Conservation (phyloP, 2,113 vertebrate genomes). For the Boleophthalmus pectinirostris region DNA sequence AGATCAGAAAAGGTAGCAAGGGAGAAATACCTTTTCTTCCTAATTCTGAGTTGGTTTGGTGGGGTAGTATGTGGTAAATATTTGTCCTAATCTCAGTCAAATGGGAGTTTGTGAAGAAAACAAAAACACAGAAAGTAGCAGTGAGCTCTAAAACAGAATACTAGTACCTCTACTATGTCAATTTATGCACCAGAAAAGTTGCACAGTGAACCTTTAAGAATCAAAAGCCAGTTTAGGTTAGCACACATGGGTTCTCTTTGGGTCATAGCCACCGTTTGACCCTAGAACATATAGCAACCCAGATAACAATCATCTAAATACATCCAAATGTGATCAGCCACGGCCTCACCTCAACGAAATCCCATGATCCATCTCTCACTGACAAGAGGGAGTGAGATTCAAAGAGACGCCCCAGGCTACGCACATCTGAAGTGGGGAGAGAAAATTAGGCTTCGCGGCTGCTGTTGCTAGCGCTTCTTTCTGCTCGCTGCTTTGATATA, state of each 20-base stretch:
- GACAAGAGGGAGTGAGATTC: slow-evolving; percentile 44
- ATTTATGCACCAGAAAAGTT: too few species aligned
- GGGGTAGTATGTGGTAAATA: too few species aligned
- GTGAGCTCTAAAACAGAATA: too few species aligned
- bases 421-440: slow-evolving; percentile 48
- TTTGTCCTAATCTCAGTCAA: too few species aligned
- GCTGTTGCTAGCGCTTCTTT: slow-evolving; percentile 32
- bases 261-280: slow-evolving; percentile 38
- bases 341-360: slow-evolving; percentile 31
- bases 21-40: too few species aligned
- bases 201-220: background rate
- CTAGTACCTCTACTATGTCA: too few species aligned
- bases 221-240: background rate
- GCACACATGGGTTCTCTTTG: background rate
- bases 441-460: slow-evolving; percentile 42
- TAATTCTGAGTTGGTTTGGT: too few species aligned
- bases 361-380: slow-evolving; percentile 55
- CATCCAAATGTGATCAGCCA: slow-evolving; percentile 37
- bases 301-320: slow-evolving; percentile 45
- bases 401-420: slow-evolving; percentile 57
- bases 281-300: slow-evolving; percentile 14
- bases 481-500: slow-evolving; percentile 54
- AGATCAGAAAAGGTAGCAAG: too few species aligned
- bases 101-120: too few species aligned
- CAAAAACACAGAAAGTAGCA: too few species aligned